Evolutionary conservation across 2,888 invertebrate species (phyloP).

Genomic region (Pristionchus arcanus): DNA sequence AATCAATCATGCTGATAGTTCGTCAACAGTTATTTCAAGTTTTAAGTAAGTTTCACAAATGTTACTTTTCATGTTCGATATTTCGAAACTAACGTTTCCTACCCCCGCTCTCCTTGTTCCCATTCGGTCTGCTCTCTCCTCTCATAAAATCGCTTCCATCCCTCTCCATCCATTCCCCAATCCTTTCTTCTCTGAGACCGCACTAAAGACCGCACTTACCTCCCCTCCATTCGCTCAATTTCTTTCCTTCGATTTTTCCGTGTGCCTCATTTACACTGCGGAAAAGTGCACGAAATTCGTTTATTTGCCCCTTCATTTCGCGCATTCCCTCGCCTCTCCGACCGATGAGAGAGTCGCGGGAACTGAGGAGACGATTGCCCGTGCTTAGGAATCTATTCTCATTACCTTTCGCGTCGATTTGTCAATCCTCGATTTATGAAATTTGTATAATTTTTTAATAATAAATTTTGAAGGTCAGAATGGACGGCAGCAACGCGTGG

Average conservation of each 20-base stretch:
- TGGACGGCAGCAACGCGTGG: slow-evolving; percentile 54
- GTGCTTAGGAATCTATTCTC: too few relatives aligned
- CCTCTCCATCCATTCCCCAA: neutral
- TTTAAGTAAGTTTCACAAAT: neutral
- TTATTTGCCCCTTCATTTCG: too few relatives aligned
- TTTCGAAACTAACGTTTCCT: too few relatives aligned
- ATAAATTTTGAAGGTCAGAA: neutral
- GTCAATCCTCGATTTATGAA: neutral
- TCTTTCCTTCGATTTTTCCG: neutral
- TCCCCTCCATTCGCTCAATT: slow-evolving; percentile 25
- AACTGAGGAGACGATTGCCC: neutral
- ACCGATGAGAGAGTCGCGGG: too few relatives aligned
- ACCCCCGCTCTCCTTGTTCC: neutral
- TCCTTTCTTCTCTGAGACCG: neutral
- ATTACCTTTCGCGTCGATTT: neutral
- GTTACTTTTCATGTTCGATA: too few relatives aligned
- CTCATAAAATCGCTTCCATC: slow-evolving; percentile 50
- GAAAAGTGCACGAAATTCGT: neutral
- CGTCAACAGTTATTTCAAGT: too few relatives aligned
- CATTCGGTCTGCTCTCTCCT: neutral
- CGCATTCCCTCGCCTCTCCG: too few relatives aligned
- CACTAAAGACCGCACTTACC: slow-evolving; percentile 12
- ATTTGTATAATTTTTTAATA: neutral
- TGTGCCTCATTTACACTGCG: neutral
- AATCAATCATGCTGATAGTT: neutral